These are phyloP conservation scores for Gopherus flavomarginatus DNA, from an alignment of 2,113 vertebrate species.

Conservation along the genomic window DNA sequence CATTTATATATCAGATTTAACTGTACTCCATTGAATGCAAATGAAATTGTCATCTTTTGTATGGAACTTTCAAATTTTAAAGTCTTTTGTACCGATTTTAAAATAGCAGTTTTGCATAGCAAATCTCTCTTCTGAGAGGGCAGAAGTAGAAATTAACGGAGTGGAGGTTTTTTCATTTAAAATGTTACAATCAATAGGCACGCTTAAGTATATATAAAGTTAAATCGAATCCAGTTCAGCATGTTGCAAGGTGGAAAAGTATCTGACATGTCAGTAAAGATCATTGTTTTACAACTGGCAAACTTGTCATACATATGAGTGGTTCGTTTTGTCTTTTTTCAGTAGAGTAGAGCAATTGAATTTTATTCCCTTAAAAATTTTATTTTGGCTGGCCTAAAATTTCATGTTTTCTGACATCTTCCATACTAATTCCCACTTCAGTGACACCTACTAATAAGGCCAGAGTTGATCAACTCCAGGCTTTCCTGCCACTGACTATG, in stretches of 20 bases:
- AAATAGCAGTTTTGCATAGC: not conserved
- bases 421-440: slow-evolving; percentile 3
- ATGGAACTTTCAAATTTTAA: not conserved
- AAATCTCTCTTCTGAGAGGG: not conserved
- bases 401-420: slow-evolving; percentile 25
- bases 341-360: slow-evolving; percentile 6
- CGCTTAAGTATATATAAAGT: not conserved
- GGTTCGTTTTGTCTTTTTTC: slow-evolving; percentile 7
- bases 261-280: not conserved
- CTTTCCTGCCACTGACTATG: slow-evolving; percentile 32
- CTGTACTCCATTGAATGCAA: fast-evolving
- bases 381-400: slow-evolving; percentile 9
- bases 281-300: not conserved
- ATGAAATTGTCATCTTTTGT: not conserved
- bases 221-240: not conserved
- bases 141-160: not conserved
- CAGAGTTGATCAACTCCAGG: slow-evolving; percentile 44
- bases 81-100: not conserved
- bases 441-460: slow-evolving; percentile 50
- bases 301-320: not conserved
- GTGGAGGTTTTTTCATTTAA: not conserved
- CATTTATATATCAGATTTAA: not conserved
- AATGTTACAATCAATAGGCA: not conserved
- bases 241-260: slow-evolving; percentile 1
- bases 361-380: slow-evolving; percentile 28